Evolutionary conservation across 2,797 vertebrate genomes (phyloP), one percentile per base, ranked within the genome.

Genomic region (Thunnus albacares): DNA sequence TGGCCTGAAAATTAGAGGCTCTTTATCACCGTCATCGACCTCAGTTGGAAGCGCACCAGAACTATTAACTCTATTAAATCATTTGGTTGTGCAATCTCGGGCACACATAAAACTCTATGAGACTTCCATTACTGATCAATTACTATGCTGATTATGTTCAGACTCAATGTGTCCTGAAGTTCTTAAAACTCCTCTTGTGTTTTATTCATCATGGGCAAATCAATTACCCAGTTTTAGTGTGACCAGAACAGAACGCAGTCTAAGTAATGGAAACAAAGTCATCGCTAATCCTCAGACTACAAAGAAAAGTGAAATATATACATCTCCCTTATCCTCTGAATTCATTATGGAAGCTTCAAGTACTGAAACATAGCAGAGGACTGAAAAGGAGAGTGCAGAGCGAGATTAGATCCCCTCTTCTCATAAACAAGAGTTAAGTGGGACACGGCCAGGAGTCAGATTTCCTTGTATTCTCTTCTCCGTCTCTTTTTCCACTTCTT

Each of bases 381-480:
- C 26, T 74, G 64, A 79, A 82, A 77, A 71, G 33, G 18, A 74
- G 78, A 68, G 66, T 43, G 9, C 67, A 82, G 78, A 68, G 69
- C 67, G 81, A 84, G 90, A 91, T 93, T 75, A 85, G 82, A 92
- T 67, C 81, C 88, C 86, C 82, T 91, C 89, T 91, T 77, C 90
- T 90, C 86, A 91, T 89, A 93, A 93, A 94, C 91, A 93, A 91
- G 81, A 92, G 88, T 89, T 88, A 91, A 93, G 88, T 93, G 92
- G 90, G 91, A 89, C 90, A 92, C 84, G 78, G 87, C 73, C 91
- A 82, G 94, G 94, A 95, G 90, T 96, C 95, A 93, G 91, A 91
- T 96, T 95, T 95, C 95, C 94, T 92, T 88, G 89, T 95, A 91
- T 94, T 95, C 93, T 95, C 89, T 89, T 88, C 89, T 84, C 90